Base-by-base conservation (phyloP, 2,113 vertebrate species). In the Hippocampus guttulatus region DNA sequence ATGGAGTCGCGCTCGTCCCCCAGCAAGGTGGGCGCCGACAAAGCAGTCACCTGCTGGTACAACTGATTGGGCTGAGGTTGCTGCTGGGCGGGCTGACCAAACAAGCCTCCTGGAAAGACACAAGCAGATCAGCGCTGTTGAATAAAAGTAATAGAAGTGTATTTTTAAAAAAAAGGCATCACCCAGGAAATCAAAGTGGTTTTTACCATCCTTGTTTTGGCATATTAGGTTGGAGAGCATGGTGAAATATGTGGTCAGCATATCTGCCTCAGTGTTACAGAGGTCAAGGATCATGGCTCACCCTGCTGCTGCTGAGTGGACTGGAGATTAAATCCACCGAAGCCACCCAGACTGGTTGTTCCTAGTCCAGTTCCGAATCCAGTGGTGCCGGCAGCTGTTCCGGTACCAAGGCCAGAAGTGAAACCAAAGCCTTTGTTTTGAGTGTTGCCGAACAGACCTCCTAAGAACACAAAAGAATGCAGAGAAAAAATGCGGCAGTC, bases 361-460 rank as follows among this genome's bases (percentile, higher is more conserved):
- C 95, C 94, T 77, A 98, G 82, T 11, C 93, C 93, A 18, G 94
- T 89, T 55, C 95, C 94, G 78, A 99, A 93, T 65, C 95, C 95
- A 12, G 94, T 89, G 25, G 84, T 12, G 67, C 91, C 92, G 33
- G 93, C 73, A 69, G 93, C 89, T 0, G 94, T 68, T 2, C 81
- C 87, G 20, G 95, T 68, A 43, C 95, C 95, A 73, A 99, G 95
- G 58, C 91, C 92, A 57, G 95, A 91, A 3, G 95, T 92, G 83
- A 98, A 98, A 73, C 95, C 96, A 90, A 99, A 99, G 9, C 94
- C 94, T 92, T 99, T 99, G 87, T 95, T 98, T 88, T 96, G 96
- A 9, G 94, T 92, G 86, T 86, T 92, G 75, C 95, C 93, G 49
- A 99, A 98, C 47, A 99, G 91, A 30, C 96, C 91, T 90, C 90